Conservation (phyloP, 2,113 vertebrate genomes). For the Gymnogyps californianus region DNA sequence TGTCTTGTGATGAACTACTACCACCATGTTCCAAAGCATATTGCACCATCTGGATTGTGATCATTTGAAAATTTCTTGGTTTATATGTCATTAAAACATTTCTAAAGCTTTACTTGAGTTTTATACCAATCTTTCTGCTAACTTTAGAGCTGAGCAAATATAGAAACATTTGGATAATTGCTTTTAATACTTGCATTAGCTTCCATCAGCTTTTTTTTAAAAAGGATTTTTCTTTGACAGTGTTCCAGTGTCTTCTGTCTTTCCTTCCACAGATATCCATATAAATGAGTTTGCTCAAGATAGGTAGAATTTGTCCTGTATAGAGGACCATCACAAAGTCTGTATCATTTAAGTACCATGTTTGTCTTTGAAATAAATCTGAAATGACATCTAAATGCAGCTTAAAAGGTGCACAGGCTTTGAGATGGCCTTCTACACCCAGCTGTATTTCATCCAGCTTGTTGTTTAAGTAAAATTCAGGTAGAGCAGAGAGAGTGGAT, state of each 20-base stretch:
- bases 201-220: neutral
- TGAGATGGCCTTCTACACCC: neutral
- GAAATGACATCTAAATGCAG: neutral
- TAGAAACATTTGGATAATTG: constrained; percentile 33
- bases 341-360: neutral
- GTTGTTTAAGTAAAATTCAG: neutral
- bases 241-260: neutral
- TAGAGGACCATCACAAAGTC: neutral
- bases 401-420: neutral
- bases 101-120: constrained; percentile 18
- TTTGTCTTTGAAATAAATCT: neutral
- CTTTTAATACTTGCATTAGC: constrained; percentile 21
- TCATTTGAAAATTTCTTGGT: constrained; percentile 29
- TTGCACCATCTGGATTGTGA: constrained; percentile 54
- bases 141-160: constrained; percentile 7
- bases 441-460: neutral
- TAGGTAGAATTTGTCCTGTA: neutral
- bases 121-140: neutral
- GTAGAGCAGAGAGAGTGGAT: neutral
- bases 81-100: constrained; percentile 40
- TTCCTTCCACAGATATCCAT: neutral
- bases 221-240: neutral
- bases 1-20: neutral
- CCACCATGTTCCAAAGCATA: constrained; percentile 1
- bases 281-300: neutral